These are phyloP conservation scores for Crossocerus cetratus DNA, from an alignment of 2,888 invertebrate species.

Conservation along the genomic window DNA sequence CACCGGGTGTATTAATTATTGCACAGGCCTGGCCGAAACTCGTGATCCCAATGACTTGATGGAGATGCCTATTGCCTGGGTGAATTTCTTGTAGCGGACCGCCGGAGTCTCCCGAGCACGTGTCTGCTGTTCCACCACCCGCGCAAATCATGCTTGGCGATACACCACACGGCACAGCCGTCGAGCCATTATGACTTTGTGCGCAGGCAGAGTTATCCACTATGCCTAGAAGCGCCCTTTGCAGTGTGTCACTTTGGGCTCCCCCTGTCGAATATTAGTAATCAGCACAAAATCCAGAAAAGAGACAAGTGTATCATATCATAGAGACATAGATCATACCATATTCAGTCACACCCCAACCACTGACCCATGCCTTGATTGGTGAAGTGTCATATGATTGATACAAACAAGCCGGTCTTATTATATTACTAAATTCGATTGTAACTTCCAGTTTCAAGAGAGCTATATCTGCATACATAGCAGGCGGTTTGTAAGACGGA, in stretches of 20 bases:
- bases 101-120: conserved; percentile 70
- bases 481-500: conserved; percentile 52
- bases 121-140: conserved; percentile 70
- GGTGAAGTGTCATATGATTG: conserved; percentile 52
- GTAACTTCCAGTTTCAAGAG: conserved; percentile 78
- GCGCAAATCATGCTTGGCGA: conserved; percentile 77
- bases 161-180: conserved; percentile 67
- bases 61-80: conserved; percentile 72
- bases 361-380: conserved; percentile 52
- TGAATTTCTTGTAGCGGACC: conserved; percentile 70
- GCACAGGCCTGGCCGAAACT: conserved; percentile 77
- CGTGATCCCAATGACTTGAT: conserved; percentile 75
- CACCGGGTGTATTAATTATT: conserved; percentile 73
- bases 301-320: background rate
- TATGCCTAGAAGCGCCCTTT: conserved; percentile 76
- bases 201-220: conserved; percentile 72
- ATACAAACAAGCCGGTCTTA: conserved; percentile 78
- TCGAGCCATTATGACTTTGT: conserved; percentile 57
- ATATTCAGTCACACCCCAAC: conserved; percentile 76
- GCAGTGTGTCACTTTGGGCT: conserved; percentile 72
- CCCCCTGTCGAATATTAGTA: conserved; percentile 38
- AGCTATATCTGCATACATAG: conserved; percentile 83
- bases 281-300: background rate
- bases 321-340: conserved; percentile 53
- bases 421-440: conserved; percentile 59